A percentile compares a stretch with the other conserved stretches of the same genome.
phyloP scores from a whole-genome alignment of 1,140 invertebrate genomes.

The Zaprionus camerounensis region DNA sequence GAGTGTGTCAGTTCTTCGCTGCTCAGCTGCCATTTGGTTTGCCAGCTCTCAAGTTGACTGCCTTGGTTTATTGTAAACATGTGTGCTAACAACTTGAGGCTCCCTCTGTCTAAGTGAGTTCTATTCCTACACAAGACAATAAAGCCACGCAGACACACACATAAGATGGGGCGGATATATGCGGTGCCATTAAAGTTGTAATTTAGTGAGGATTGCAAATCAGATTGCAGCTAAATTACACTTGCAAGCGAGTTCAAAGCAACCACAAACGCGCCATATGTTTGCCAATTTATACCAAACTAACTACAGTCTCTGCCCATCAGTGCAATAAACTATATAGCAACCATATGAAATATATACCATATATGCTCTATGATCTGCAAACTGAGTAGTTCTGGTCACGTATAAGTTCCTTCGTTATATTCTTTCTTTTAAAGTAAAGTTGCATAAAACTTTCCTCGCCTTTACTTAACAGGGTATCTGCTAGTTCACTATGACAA shows the following conservation, averaged over 20 bases:
- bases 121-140: constrained; percentile 46
- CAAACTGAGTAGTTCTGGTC: no score
- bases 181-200: constrained; percentile 54
- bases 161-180: not conserved
- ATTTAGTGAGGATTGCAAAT: constrained; percentile 49
- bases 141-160: constrained; percentile 18
- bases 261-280: constrained; percentile 16
- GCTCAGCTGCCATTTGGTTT: constrained; percentile 71
- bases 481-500: not conserved
- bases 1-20: constrained; percentile 37
- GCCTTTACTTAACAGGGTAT: not conserved
- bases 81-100: constrained; percentile 71
- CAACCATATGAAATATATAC: not conserved
- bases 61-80: constrained; percentile 77
- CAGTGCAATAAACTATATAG: not conserved
- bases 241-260: constrained; percentile 24
- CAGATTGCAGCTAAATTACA: constrained; percentile 28
- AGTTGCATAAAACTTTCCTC: no score
- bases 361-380: no score
- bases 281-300: not conserved
- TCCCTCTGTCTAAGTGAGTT: constrained; percentile 28
- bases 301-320: not conserved
- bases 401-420: no score
- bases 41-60: constrained; percentile 71
- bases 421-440: no score